These are phyloP conservation scores for Ophion ellenae DNA, from an alignment of 2,888 invertebrate genomes.

Conservation along the genomic window DNA sequence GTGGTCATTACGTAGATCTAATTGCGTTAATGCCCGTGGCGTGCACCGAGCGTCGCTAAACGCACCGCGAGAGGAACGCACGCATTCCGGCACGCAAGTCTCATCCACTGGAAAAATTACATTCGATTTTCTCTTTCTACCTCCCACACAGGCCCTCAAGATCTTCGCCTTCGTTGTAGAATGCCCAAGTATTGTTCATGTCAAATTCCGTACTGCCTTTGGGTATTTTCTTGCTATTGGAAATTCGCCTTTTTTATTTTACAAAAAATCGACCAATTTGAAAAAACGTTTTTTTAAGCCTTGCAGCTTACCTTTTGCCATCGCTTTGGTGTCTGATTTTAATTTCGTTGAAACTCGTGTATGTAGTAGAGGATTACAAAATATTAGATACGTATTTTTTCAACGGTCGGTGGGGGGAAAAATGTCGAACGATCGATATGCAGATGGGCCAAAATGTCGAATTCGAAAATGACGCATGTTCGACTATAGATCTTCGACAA, in stretches of 20 bases:
- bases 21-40: slow-evolving; percentile 70
- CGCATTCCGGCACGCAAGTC: slow-evolving; percentile 71
- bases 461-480: too few relatives aligned
- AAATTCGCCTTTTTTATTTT: neutral
- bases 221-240: neutral
- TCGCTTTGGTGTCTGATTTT: too few relatives aligned
- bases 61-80: slow-evolving; percentile 40
- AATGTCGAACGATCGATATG: too few relatives aligned
- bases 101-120: slow-evolving; percentile 8
- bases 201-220: neutral
- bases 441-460: too few relatives aligned
- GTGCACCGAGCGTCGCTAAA: slow-evolving; percentile 62
- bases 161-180: slow-evolving; percentile 22
- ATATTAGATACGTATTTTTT: too few relatives aligned
- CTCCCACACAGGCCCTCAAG: slow-evolving; percentile 1
- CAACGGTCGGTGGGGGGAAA: too few relatives aligned
- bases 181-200: slow-evolving; percentile 15
- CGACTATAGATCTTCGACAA: too few relatives aligned
- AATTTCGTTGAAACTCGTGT: too few relatives aligned
- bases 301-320: too few relatives aligned
- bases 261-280: neutral
- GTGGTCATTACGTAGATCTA: slow-evolving; percentile 73
- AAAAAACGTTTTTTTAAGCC: too few relatives aligned
- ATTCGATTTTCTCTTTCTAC: slow-evolving; percentile 9
- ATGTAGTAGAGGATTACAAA: too few relatives aligned